Evolutionary conservation across 2,113 vertebrate species (phyloP).

Genomic region (Salvelinus fontinalis): DNA sequence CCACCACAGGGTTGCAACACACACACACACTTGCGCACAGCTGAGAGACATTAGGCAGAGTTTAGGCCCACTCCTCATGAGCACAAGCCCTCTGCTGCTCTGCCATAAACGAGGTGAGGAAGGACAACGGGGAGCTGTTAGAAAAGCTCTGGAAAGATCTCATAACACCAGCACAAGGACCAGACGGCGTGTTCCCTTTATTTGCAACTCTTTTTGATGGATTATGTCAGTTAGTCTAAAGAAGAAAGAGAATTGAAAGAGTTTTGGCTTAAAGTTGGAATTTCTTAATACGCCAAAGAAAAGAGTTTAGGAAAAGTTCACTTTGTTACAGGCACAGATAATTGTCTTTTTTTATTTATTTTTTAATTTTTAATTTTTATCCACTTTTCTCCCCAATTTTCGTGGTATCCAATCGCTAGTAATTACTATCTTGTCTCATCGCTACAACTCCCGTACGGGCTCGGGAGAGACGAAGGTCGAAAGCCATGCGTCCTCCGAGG

Average conservation of each 20-base stretch:
- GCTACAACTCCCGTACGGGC: too few species aligned
- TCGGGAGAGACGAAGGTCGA: too few species aligned
- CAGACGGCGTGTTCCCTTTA: not conserved
- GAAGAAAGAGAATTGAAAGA: not conserved
- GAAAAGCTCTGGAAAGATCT: constrained; percentile 33
- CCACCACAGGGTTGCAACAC: not conserved
- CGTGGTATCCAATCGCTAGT: too few species aligned
- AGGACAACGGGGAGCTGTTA: constrained; percentile 42
- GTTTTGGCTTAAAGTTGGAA: not conserved
- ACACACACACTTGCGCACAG: constrained; percentile 22
- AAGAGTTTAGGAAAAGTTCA: not conserved
- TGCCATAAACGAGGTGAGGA: constrained; percentile 11
- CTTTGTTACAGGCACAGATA: not conserved
- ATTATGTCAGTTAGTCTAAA: not conserved
- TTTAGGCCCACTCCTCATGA: constrained; percentile 28
- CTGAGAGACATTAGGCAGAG: constrained; percentile 44
- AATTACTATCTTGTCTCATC: too few species aligned
- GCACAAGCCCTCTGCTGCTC: constrained; percentile 9
- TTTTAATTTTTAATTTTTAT: too few species aligned
- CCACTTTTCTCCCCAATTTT: too few species aligned
- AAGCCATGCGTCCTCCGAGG: too few species aligned
- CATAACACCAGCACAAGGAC: constrained; percentile 13
- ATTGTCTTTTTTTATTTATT: not conserved
- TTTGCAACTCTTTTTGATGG: not conserved
- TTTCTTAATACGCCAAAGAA: not conserved